Base-by-base conservation (phyloP, 2,888 invertebrate species). In the Miltochrista miniata region DNA sequence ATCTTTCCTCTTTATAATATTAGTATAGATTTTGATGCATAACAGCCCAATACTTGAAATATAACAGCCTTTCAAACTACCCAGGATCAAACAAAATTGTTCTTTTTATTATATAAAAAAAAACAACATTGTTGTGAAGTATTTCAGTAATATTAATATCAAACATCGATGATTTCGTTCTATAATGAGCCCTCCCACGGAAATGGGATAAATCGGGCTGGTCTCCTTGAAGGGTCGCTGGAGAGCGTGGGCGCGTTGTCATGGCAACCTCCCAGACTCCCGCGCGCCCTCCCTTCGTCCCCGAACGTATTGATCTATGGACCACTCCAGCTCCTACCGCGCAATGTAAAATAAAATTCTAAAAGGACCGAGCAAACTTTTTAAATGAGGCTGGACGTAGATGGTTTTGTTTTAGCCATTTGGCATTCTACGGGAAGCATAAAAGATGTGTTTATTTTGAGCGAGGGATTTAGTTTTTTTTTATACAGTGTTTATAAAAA, bases 211-310 rank as follows among this genome's bases (percentile, higher is more conserved):
- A 80, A 82, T 84, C 70, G 73, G 78, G 75, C 68, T 70, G 73
- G 74, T 74, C 70, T 73, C 72, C 71, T 67, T 61, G 46, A 59
- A 59, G 70, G 76, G 72, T 74, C 70, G 74, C 74, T 74, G 76
- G 76, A 74, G 76, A 77, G 85, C 87, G 90, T 90, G 81, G 91
- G 91, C 81, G 90, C 69, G 91, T 90, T 63, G 69, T 79, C 84
- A 88, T 90, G 85, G 81, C 54, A 75, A 79, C 87, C 74, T 63
- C 63, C 68, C 70, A 56, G 64, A 50, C 58, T 69, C 51, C 53
- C 62, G 56, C 46, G 64, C 52, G 24, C 56, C 59, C 68, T 57
- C 59, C 18, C 59, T 24, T 37, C 44, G 35, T 45, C 56, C 66
- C 63, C 54, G 62, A 53, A 46, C 63, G 72, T 86, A 85, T 85